Evolutionary conservation across 1,140 invertebrate genomes (phyloP).

Genomic region (Aphidius gifuensis): DNA sequence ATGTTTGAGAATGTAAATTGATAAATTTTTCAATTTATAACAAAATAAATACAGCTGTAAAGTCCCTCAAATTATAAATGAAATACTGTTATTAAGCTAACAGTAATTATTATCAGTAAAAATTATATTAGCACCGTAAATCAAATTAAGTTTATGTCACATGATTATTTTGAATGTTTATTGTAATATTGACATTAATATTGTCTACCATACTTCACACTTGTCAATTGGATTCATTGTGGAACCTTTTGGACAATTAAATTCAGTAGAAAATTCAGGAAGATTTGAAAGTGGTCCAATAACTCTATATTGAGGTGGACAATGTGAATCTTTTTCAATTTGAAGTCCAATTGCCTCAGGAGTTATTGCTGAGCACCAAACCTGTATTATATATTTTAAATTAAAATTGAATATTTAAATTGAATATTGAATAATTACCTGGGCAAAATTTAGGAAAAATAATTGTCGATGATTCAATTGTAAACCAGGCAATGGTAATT

Average conservation of each 20-base stretch:
- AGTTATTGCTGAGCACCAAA: slow-evolving; percentile 82
- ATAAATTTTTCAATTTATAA: too few species aligned
- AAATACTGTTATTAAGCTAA: too few species aligned
- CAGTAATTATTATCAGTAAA: too few species aligned
- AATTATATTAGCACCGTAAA: too few species aligned
- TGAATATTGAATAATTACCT: slow-evolving; percentile 52
- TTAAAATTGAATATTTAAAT: slow-evolving; percentile 15
- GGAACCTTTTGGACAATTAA: slow-evolving; percentile 74
- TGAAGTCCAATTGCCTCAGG: slow-evolving; percentile 71
- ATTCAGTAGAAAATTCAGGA: slow-evolving; percentile 81
- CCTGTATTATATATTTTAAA: slow-evolving; percentile 54
- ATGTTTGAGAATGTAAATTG: too few species aligned
- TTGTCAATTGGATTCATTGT: slow-evolving; percentile 89
- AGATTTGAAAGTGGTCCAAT: slow-evolving; percentile 88
- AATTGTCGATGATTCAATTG: slow-evolving; percentile 82
- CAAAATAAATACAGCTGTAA: too few species aligned
- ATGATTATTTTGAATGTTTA: too few species aligned
- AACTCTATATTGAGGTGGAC: slow-evolving; percentile 76
- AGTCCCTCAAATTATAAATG: too few species aligned
- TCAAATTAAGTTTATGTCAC: too few species aligned
- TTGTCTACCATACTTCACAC: slow-evolving; percentile 86
- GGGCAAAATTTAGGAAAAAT: slow-evolving; percentile 90
- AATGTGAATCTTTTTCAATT: slow-evolving; percentile 83
- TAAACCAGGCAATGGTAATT: slow-evolving; percentile 73
- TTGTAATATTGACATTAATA: too few species aligned